phyloP scores from a whole-genome alignment of 64 coral and sea anemone species.

The Montipora foliosa region DNA sequence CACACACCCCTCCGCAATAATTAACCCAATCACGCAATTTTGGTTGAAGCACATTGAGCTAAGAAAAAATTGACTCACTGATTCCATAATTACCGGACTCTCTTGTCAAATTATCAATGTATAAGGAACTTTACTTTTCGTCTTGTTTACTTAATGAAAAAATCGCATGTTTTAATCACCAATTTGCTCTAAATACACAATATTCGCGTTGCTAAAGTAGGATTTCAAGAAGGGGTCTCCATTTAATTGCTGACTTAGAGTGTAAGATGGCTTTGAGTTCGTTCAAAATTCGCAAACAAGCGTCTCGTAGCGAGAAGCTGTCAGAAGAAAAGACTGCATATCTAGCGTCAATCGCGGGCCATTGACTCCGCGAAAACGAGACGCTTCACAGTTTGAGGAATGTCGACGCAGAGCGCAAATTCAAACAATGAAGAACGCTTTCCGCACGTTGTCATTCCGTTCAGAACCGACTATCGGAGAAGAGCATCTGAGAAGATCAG shows the following conservation, averaged over 20 bases:
- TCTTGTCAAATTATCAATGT: conserved; percentile 4
- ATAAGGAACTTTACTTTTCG: background rate
- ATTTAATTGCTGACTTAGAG: background rate
- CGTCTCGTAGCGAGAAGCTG: background rate
- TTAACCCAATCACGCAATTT: no score
- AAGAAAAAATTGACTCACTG: background rate
- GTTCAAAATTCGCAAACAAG: background rate
- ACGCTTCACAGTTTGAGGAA: conserved; percentile 13
- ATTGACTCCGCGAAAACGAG: background rate
- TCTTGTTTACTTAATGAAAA: conserved; percentile 40
- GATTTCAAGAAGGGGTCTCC: background rate
- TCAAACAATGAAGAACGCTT: conserved; percentile 10
- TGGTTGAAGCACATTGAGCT: no score
- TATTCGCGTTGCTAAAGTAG: conserved; percentile 9
- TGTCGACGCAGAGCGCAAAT: background rate
- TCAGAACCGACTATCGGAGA: conserved; percentile 12
- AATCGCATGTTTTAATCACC: conserved; percentile 5
- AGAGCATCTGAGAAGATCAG: background rate
- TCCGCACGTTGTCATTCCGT: conserved; percentile 13
- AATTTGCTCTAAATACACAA: conserved; percentile 13
- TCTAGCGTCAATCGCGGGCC: background rate
- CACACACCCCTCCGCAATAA: no score
- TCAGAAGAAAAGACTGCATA: background rate
- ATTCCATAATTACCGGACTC: background rate
- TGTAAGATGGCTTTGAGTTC: background rate